Evolutionary conservation across 1,140 invertebrate genomes (phyloP), one percentile per base, ranked within the genome.

Genomic region (Pseudomyrmex dendroicus): DNA sequence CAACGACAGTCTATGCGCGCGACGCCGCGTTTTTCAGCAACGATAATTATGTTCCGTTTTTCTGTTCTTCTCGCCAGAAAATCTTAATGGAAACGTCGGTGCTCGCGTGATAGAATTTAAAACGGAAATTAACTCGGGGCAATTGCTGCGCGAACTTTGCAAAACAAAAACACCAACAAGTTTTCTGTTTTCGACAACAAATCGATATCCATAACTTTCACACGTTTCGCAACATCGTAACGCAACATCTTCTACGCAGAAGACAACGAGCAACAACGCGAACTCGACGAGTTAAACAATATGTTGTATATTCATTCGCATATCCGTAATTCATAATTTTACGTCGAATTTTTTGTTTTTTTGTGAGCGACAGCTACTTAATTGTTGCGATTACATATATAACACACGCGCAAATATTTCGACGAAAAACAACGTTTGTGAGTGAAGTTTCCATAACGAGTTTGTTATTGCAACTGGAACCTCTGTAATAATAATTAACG

Each of bases 51-150:
- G 52, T 44, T 35, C 20, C 64, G 76, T 80, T 80, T 80, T 80
- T 80, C 66, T 54, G 44, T 80, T 80, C 54, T 22, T 66, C 35
- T 59, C 54, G 64, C 12, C 66, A 66, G 44, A 80, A 80, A 80
- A 70, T 70, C 76, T 80, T 80, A 80, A 80, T 80, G 76, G 76
- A 80, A 80, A 80, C 70, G 76, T 80, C 76, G 76, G 35, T 80
- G 76, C 76, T 80, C 70, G 76, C 64, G 76, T 80, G 70, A 80
- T 80, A 70, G 66, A 70, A 66, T 70, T 80, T 80, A 70, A 76
- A 80, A 59, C 63, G 54, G 76, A 80, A 80, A 70, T 80, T 59
- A 64, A 20, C 76, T 78, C 66, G 22, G 57, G 62, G 76, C 35
- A 35, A 66, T 54, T 59, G 76, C 64, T 17, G 54, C 54, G 76